Conservation (phyloP, 2,113 vertebrate species). For the Platichthys flesus region DNA sequence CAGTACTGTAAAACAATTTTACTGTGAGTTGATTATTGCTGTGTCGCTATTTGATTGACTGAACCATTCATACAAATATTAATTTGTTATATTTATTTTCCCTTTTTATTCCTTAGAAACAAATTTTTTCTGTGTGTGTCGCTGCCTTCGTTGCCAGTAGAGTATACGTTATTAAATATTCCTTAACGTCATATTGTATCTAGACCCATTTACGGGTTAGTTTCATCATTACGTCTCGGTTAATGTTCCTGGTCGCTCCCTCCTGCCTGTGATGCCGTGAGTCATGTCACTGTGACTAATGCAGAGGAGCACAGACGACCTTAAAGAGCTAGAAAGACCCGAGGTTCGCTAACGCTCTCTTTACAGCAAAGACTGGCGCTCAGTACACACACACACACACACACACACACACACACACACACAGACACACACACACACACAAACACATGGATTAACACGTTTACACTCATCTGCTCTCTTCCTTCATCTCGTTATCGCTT, state of each 20-base stretch:
- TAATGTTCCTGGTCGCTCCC: not conserved
- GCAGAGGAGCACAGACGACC: not conserved
- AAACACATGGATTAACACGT: not conserved
- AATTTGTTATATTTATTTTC: not conserved
- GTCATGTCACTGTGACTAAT: conserved; percentile 14
- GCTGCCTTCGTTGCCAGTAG: not conserved
- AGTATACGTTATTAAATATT: not conserved
- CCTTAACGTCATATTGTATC: too few species aligned
- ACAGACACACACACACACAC: not conserved
- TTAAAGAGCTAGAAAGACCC: conserved; percentile 1
- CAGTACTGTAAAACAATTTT: too few species aligned
- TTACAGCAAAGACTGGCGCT: not conserved
- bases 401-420: not conserved
- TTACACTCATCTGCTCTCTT: not conserved
- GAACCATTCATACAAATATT: too few species aligned
- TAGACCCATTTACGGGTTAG: too few species aligned
- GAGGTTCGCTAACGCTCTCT: not conserved
- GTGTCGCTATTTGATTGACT: too few species aligned
- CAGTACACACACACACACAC: not conserved
- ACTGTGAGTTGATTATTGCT: too few species aligned
- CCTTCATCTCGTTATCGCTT: not conserved
- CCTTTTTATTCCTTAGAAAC: not conserved
- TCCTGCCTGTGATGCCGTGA: not conserved
- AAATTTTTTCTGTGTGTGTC: too few species aligned
- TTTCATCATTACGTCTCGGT: not conserved